Evolutionary conservation across 2,797 vertebrate species (phyloP).

Genomic region (Esox lucius): DNA sequence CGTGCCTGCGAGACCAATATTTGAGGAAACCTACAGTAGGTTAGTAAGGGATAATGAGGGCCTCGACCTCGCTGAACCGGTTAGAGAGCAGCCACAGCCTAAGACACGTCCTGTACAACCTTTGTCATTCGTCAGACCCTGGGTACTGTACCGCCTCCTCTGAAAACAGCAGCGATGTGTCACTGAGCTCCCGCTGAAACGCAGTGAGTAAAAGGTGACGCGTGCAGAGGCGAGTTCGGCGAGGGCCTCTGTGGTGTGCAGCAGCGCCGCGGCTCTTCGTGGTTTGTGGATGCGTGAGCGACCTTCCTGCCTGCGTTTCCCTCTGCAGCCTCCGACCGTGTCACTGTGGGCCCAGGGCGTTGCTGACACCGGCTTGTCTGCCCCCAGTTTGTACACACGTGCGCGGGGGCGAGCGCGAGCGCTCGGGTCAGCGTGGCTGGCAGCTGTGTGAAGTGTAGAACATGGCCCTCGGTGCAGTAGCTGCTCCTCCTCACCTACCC

Average conservation of each 20-base stretch:
- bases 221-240: not conserved
- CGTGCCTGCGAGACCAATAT: not conserved
- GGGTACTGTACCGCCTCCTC: not conserved
- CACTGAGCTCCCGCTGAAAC: not conserved
- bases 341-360: not conserved
- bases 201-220: not conserved
- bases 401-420: not conserved
- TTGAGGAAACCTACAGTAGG: not conserved
- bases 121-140: not conserved
- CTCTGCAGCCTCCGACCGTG: conserved; percentile 25
- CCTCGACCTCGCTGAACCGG: not conserved
- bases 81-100: not conserved
- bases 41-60: not conserved
- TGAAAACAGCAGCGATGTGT: not conserved
- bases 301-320: conserved; percentile 37
- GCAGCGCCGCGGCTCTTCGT: conserved; percentile 14
- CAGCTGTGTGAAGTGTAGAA: conserved; percentile 43
- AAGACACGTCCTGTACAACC: not conserved
- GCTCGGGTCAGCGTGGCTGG: conserved; percentile 28
- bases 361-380: conserved; percentile 6
- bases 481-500: conserved; percentile 18
- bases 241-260: not conserved
- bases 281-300: conserved; percentile 11
- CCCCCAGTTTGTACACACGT: conserved; percentile 4
- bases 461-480: conserved; percentile 22